Conservation (phyloP, 2,888 invertebrate species). For the Eupithecia abbreviata region DNA sequence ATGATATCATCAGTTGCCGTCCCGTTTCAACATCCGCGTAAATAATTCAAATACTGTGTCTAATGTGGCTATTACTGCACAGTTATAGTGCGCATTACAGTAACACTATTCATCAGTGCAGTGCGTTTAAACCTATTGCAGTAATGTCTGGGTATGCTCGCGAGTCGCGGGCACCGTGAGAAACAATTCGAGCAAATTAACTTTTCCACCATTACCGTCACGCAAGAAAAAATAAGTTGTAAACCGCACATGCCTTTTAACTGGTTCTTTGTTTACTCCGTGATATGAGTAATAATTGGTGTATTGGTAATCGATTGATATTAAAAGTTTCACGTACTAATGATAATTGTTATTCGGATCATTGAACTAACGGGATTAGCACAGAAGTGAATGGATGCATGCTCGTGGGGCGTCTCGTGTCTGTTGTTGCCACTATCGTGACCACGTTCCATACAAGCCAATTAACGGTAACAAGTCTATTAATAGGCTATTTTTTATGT, state of each 20-base stretch:
- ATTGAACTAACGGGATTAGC: constrained; percentile 72
- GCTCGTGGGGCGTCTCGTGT: constrained; percentile 52
- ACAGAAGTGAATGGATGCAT: constrained; percentile 58
- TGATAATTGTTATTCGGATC: constrained; percentile 67
- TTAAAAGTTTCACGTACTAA: constrained; percentile 65
- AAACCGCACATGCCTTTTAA: constrained; percentile 55
- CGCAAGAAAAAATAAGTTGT: constrained; percentile 68
- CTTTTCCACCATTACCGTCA: constrained; percentile 73
- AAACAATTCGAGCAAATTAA: constrained; percentile 72
- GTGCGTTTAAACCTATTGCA: constrained; percentile 44
- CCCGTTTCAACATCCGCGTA: constrained; percentile 36
- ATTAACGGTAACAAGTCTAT: constrained; percentile 28
- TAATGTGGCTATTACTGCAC: constrained; percentile 23
- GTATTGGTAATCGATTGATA: constrained; percentile 61
- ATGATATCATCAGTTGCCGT: constrained; percentile 47
- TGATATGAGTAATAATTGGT: constrained; percentile 57
- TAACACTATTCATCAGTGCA: constrained; percentile 46
- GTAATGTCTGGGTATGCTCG: constrained; percentile 57
- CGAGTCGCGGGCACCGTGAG: constrained; percentile 71
- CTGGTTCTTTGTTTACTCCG: constrained; percentile 61
- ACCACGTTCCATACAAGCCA: constrained; percentile 40
- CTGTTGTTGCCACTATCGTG: constrained; percentile 42
- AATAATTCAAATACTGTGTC: constrained; percentile 33
- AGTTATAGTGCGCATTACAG: constrained; percentile 41
- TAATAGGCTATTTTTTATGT: constrained; percentile 21